Evolutionary conservation across 1,140 invertebrate genomes (phyloP), one percentile per base, ranked within the genome.

Genomic region (Formica exsecta): DNA sequence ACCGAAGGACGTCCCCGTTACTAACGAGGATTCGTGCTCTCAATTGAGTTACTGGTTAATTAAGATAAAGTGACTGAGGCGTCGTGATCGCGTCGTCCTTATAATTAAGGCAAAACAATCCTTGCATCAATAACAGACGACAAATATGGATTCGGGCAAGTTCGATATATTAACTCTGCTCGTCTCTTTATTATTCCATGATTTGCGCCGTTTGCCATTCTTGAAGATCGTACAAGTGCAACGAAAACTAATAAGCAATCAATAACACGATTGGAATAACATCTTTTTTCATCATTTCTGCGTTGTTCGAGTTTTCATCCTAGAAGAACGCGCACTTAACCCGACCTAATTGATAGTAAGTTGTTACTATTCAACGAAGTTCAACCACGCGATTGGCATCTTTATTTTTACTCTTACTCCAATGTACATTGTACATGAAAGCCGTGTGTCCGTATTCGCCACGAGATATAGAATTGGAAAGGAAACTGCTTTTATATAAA

Each of bases 21-120:
- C 66, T 48, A 65, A 73, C 83, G 51, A 22, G 38, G 29, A 57
- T 36, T 74, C 25, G n/a, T 48, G 57, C 13, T 68, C 16, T 51
- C 74, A 57, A 84, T 84, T 59, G 65, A 75, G 13, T 75, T 65
- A 65, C 74, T 41, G 41, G 9, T 83, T 71, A 71, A 73, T 71
- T 84, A 84, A 74, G 57, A 22, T 48, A 32, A 70, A 71, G 36
- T n/a, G 54, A 48, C 25, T 32, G 25, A 61, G 65, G 16, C 36
- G 36, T 25, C 13, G 22, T 9, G 29, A 68, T 62, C 79, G 11
- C 51, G n/a, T 16, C 5, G 36, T 13, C 19, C 19, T 70, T 16
- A 41, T 8, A 22, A 8, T 19, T 36, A 3, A n/a, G 36, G 2
- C 38, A 16, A 59, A 36, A 61, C 54, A 36, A 62, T 44, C 25